phyloP scores from a whole-genome alignment of 2,113 vertebrate genomes.

The Euleptes europaea region DNA sequence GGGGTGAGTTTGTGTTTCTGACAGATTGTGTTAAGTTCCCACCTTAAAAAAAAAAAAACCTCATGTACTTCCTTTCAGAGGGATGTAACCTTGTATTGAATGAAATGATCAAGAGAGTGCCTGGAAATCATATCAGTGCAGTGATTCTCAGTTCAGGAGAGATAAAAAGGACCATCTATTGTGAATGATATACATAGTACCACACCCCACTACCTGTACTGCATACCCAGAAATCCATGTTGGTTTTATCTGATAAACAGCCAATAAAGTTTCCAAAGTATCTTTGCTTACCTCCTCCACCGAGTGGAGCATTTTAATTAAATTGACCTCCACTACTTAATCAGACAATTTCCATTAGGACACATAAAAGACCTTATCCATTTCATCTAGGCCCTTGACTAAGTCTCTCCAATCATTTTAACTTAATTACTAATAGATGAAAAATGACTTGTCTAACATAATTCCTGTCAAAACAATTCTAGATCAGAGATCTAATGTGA shows the following conservation, averaged over 20 bases:
- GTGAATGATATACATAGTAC: neutral
- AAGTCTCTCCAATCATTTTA: constrained; percentile 31
- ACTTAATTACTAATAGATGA: constrained; percentile 32
- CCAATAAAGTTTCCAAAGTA: neutral
- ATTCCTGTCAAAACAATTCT: constrained; percentile 42
- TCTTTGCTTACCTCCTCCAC: constrained; percentile 3
- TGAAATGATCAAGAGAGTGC: neutral
- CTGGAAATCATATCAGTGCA: neutral
- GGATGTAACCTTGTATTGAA: neutral
- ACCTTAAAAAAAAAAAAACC: neutral
- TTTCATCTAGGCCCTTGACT: constrained; percentile 35
- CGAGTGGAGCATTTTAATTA: constrained; percentile 5
- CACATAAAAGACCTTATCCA: constrained; percentile 36
- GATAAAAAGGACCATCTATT: neutral
- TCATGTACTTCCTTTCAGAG: neutral
- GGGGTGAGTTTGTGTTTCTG: neutral
- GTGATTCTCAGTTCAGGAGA: neutral
- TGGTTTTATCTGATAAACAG: constrained; percentile 21
- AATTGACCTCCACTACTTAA: constrained; percentile 34
- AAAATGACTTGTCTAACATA: constrained; percentile 37
- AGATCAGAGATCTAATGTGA: constrained; percentile 9
- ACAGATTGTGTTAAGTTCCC: neutral
- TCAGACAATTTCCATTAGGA: constrained; percentile 33
- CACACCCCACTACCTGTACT: neutral
- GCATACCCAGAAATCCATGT: neutral